A percentile compares a stretch with the other conserved stretches of the same genome.
Evolutionary conservation across 2,797 vertebrate genomes (phyloP).

Genomic region (Poecilia gillii): DNA sequence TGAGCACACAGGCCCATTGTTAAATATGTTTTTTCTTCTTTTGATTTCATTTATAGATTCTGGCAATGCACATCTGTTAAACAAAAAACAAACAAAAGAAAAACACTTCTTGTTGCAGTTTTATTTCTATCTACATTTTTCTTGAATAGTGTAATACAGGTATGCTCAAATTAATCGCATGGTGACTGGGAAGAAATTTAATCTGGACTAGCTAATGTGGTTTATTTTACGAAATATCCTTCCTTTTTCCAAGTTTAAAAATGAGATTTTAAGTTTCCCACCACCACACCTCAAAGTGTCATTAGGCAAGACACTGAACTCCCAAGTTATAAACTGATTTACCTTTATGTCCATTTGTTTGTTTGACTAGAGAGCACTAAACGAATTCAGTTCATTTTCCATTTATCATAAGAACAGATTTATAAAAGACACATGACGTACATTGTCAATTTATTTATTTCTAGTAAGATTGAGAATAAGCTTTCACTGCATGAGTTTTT

Average conservation of each 20-base stretch:
- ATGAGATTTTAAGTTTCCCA: not conserved
- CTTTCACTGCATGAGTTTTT: not conserved
- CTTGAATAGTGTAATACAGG: not conserved
- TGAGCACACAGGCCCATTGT: conserved; percentile 20
- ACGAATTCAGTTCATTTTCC: not conserved
- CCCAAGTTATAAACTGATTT: not conserved
- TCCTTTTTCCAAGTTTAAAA: not conserved
- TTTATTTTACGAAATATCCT: not conserved
- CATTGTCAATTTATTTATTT: not conserved
- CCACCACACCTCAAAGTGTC: not conserved
- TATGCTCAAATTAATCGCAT: not conserved
- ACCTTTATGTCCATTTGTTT: not conserved
- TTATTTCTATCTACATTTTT: conserved; percentile 8
- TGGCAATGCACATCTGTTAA: not conserved
- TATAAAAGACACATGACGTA: not conserved
- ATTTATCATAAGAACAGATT: not conserved
- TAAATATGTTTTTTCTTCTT: conserved; percentile 8
- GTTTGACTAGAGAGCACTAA: not conserved
- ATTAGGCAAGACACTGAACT: not conserved
- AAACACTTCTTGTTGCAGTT: not conserved
- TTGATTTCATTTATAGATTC: conserved; percentile 15
- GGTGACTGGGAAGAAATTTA: not conserved
- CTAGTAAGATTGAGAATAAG: not conserved
- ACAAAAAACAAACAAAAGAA: no score
- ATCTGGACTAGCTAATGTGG: not conserved